Base-by-base conservation (phyloP, 2,113 vertebrate species). In the Clarias gariepinus region DNA sequence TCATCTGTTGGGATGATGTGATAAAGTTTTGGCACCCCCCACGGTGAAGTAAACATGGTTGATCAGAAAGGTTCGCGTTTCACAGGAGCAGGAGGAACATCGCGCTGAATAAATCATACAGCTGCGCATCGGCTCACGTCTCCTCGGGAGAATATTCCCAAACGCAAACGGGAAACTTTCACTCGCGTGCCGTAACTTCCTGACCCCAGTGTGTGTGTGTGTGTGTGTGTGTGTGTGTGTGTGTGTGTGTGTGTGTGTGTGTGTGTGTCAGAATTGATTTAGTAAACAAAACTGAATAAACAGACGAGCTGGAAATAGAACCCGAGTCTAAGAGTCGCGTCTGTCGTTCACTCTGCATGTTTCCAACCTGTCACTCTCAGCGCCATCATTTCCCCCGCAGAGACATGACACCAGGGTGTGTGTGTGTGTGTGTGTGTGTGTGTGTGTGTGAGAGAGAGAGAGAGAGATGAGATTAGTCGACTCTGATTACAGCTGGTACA, bases 231-330 rank as follows among this genome's bases (percentile, higher is more conserved):
- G 21, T 18, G 61, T 25, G 61, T 64, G 61, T 23, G 19, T 23
- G 19, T 28, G 13, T 15, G 6, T n/a, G 52, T 30, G n/a, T n/a
- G n/a, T n/a, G 63, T 28, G n/a, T 28, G n/a, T 13, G 63, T 11
- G 76, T 78, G 41, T 52, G 2, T 78, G 52, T 57, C 52, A 73
- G 66, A 58, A 12, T 58, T 57, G 11, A 53, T 83, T 73, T 52
- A 82, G 81, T 82, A 82, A 66, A 82, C 58, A 71, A 82, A 81
- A 57, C 55, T 76, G 76, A 81, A 83, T 73, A 85, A 81, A 73
- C 83, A 80, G 58, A 41, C 36, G 18, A 16, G 55, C 21, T n/a
- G 66, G 13, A n/a, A 69, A 81, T 68, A 36, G 36, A 84, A 12
- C 1, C 21, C 0, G 76, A 78, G 73, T 33, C 19, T 79, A 21